These are phyloP conservation scores for Epinephelus coioides DNA, from an alignment of 2,797 vertebrate genomes.

Conservation along the genomic window DNA sequence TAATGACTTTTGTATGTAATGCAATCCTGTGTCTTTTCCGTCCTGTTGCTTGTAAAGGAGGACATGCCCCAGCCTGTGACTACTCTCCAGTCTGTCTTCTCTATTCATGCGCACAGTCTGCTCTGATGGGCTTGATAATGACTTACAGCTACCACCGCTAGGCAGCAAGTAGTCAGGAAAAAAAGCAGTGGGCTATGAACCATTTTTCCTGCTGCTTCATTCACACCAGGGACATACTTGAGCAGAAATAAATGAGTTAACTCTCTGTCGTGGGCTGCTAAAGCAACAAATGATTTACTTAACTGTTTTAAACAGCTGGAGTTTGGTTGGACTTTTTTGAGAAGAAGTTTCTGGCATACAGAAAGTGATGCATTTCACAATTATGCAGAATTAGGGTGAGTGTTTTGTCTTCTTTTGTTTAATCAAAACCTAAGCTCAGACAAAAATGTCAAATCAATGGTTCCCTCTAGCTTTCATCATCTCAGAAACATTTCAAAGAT, in stretches of 20 bases:
- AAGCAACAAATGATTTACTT: background rate
- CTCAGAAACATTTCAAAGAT: no score
- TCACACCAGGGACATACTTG: background rate
- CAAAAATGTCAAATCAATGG: no score
- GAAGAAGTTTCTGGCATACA: no score
- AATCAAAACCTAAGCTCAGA: no score
- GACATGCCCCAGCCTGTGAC: constrained; percentile 39
- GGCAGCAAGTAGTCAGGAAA: background rate
- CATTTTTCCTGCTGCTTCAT: background rate
- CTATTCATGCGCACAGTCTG: constrained; percentile 13
- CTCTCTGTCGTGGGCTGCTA: background rate
- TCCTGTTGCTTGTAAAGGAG: constrained; percentile 21
- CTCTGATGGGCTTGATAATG: constrained; percentile 27
- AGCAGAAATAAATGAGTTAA: background rate
- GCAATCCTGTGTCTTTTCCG: background rate
- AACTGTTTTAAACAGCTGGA: background rate
- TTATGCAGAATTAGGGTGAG: no score
- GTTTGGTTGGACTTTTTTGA: no score
- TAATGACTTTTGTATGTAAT: constrained; percentile 9
- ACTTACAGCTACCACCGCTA: constrained; percentile 3
- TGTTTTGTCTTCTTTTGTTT: no score
- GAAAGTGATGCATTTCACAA: no score
- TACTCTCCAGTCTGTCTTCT: constrained; percentile 12
- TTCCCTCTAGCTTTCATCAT: no score
- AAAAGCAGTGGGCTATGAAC: constrained; percentile 15